A percentile compares a stretch with the other conserved stretches of the same genome.
phyloP scores from a whole-genome alignment of 2,113 vertebrate genomes.

The Alectura lathami region DNA sequence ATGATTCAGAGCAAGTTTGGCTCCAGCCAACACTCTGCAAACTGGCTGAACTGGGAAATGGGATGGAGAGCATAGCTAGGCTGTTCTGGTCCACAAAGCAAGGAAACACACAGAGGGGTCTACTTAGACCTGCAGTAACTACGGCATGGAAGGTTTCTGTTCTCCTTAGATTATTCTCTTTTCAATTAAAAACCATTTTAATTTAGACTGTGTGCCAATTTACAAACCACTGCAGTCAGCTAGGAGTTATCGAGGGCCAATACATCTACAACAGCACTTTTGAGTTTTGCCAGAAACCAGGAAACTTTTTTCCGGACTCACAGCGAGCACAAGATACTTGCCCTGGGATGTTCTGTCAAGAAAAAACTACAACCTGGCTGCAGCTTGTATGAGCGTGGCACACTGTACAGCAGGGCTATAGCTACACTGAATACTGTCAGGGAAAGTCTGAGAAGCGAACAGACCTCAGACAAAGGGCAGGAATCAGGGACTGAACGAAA shows the following conservation, averaged over 20 bases:
- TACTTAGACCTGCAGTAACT: background rate
- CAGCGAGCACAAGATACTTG: slow-evolving; percentile 11
- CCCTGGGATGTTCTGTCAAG: background rate
- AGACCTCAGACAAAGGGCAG: background rate
- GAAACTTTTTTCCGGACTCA: background rate
- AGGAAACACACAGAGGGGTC: background rate
- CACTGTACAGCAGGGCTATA: background rate
- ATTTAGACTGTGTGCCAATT: background rate
- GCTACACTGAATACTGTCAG: background rate
- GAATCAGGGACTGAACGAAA: background rate
- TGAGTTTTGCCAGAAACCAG: slow-evolving; percentile 8
- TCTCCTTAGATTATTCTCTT: background rate
- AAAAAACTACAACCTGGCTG: background rate
- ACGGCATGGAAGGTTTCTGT: background rate
- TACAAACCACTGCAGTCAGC: background rate
- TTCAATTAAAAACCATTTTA: background rate
- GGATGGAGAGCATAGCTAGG: background rate
- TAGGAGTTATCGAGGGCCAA: background rate
- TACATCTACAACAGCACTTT: background rate
- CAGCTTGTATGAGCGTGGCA: background rate
- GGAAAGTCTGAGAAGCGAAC: background rate
- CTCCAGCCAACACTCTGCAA: background rate
- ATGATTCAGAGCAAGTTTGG: accelerated
- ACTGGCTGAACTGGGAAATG: background rate
- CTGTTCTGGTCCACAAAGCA: background rate